Evolutionary conservation across 2,113 vertebrate species (phyloP).

Genomic region (Rhabdomys dilectus): DNA sequence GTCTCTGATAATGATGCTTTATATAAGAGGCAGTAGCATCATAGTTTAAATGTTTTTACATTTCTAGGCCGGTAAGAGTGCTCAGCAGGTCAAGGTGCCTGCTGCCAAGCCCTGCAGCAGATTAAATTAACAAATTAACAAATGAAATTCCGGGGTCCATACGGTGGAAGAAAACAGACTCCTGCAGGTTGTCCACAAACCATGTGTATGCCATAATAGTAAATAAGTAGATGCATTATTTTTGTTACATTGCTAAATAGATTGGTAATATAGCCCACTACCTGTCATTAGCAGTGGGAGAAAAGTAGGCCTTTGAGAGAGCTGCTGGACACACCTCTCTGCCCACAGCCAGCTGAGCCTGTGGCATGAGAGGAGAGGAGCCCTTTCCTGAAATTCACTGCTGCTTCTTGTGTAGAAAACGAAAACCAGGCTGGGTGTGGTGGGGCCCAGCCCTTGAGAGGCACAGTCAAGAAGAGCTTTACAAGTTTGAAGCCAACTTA

Average conservation of each 20-base stretch:
- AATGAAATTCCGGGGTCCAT: too few species aligned
- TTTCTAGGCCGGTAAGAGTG: not conserved
- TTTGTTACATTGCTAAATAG: not conserved
- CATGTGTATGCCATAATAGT: not conserved
- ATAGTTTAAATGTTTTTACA: not conserved
- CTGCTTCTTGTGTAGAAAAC: not conserved
- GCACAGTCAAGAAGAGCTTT: not conserved
- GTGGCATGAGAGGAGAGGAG: not conserved
- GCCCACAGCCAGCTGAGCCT: accelerated
- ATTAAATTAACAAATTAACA: too few species aligned
- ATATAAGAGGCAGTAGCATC: not conserved
- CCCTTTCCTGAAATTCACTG: not conserved
- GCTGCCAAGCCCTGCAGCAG: not conserved
- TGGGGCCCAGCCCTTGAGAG: not conserved
- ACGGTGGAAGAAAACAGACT: not conserved
- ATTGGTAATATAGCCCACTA: not conserved
- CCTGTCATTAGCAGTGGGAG: not conserved
- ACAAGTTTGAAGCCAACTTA: not conserved
- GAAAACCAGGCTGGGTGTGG: not conserved
- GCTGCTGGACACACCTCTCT: not conserved
- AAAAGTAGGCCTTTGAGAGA: not conserved
- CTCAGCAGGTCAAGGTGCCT: not conserved
- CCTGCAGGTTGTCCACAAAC: not conserved
- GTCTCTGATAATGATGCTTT: not conserved
- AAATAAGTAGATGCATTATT: not conserved